Evolutionary conservation across 2,113 vertebrate genomes (phyloP).

Genomic region (Bos indicus): DNA sequence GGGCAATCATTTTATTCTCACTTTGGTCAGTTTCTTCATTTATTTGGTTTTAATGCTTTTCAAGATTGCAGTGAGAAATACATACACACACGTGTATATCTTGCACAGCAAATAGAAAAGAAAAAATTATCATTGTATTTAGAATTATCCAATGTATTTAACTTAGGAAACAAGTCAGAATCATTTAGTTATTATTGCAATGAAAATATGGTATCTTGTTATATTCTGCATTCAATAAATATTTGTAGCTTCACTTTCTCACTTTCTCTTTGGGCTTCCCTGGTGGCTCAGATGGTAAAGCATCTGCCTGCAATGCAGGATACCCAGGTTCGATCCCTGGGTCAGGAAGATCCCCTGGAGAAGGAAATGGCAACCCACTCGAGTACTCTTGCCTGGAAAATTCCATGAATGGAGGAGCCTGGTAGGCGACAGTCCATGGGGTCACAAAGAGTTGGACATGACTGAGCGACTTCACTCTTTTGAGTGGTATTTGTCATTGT

Average conservation of each 20-base stretch:
- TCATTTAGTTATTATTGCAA: neutral
- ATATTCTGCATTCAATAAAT: neutral
- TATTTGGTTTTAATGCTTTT: neutral
- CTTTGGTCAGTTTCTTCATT: neutral
- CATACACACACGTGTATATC: neutral
- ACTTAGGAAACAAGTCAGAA: neutral
- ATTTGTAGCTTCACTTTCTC: neutral
- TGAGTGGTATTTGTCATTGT: neutral
- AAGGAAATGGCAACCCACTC: neutral
- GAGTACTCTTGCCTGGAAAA: neutral
- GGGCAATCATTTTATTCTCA: neutral
- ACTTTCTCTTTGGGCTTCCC: neutral
- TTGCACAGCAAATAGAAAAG: neutral
- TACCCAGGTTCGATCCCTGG: neutral
- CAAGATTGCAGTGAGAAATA: neutral
- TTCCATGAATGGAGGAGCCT: neutral
- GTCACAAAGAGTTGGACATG: fast-evolving
- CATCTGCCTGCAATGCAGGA: neutral
- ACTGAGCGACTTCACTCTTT: neutral
- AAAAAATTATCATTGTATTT: neutral
- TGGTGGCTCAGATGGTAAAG: neutral
- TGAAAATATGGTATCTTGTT: neutral
- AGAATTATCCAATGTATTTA: neutral
- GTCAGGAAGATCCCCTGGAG: neutral
- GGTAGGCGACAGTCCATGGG: neutral